phyloP scores from a whole-genome alignment of 2,888 invertebrate genomes.

The Leucozona laternaria region DNA sequence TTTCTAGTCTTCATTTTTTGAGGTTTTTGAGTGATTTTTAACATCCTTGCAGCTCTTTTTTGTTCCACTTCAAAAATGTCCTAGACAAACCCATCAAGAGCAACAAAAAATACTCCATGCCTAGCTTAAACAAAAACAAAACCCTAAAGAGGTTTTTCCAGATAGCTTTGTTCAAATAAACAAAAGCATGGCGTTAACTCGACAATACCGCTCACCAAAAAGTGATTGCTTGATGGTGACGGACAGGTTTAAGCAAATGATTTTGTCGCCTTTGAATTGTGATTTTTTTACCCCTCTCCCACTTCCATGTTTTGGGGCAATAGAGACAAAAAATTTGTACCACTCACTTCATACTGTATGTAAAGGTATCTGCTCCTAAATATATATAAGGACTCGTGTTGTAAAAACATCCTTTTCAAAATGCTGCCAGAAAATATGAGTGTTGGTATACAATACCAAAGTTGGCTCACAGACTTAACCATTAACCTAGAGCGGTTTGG shows the following conservation, averaged over 20 bases:
- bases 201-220: slow-evolving; percentile 61
- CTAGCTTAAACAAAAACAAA: slow-evolving; percentile 32
- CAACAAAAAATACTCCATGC: background rate
- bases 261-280: slow-evolving; percentile 55
- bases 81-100: slow-evolving; percentile 45
- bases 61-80: slow-evolving; percentile 42
- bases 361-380: too few species aligned
- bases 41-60: slow-evolving; percentile 36
- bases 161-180: slow-evolving; percentile 51
- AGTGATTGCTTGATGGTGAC: slow-evolving; percentile 60
- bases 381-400: background rate
- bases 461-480: slow-evolving; percentile 44
- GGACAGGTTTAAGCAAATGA: slow-evolving; percentile 67
- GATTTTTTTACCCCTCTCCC: slow-evolving; percentile 1
- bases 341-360: background rate
- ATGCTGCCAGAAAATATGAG: slow-evolving; percentile 44
- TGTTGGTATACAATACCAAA: slow-evolving; percentile 12
- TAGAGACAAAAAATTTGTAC: background rate
- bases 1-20: slow-evolving; percentile 29
- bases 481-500: slow-evolving; percentile 13
- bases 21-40: slow-evolving; percentile 63
- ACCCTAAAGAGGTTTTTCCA: slow-evolving; percentile 21
- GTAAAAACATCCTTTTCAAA: slow-evolving; percentile 28
- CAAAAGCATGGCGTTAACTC: slow-evolving; percentile 66
- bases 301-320: background rate